These are phyloP conservation scores for Neolamprologus multifasciatus DNA, from an alignment of 2,797 vertebrate genomes.

Conservation along the genomic window DNA sequence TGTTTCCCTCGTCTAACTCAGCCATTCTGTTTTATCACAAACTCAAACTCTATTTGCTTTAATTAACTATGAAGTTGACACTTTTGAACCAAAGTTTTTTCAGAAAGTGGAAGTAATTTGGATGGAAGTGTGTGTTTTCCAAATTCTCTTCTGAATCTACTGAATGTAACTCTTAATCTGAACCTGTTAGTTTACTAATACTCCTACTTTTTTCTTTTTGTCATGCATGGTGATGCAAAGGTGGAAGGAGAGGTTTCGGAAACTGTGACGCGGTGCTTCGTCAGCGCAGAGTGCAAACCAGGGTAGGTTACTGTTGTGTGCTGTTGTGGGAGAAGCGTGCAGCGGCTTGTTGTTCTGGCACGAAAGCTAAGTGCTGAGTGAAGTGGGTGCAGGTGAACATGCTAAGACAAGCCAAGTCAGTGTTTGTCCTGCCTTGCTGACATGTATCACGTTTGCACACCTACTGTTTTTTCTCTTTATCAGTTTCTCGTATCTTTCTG, in stretches of 20 bases:
- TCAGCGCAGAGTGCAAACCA: slow-evolving; percentile 47
- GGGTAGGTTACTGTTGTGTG: slow-evolving; percentile 46
- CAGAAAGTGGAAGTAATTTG: background rate
- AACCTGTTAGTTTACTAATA: background rate
- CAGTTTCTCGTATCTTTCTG: background rate
- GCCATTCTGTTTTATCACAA: background rate
- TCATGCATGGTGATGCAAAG: slow-evolving; percentile 53
- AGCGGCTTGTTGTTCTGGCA: slow-evolving; percentile 49
- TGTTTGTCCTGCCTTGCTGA: slow-evolving; percentile 29
- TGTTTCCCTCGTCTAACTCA: background rate
- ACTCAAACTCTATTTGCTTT: background rate
- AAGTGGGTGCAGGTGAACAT: slow-evolving; percentile 65
- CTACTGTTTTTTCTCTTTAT: slow-evolving; percentile 22
- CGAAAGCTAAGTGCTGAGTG: slow-evolving; percentile 30
- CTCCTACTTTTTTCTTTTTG: background rate
- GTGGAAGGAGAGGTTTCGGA: slow-evolving; percentile 60
- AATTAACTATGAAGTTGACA: background rate
- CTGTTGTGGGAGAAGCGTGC: slow-evolving; percentile 56
- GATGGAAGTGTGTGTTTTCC: background rate
- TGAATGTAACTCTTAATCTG: background rate
- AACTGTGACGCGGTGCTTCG: slow-evolving; percentile 65
- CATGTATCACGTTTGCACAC: slow-evolving; percentile 15
- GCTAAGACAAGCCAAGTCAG: slow-evolving; percentile 47
- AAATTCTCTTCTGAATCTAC: background rate
- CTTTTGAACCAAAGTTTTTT: background rate